Evolutionary conservation across 1,140 invertebrate species (phyloP).

Genomic region (Papilio polyxenes): DNA sequence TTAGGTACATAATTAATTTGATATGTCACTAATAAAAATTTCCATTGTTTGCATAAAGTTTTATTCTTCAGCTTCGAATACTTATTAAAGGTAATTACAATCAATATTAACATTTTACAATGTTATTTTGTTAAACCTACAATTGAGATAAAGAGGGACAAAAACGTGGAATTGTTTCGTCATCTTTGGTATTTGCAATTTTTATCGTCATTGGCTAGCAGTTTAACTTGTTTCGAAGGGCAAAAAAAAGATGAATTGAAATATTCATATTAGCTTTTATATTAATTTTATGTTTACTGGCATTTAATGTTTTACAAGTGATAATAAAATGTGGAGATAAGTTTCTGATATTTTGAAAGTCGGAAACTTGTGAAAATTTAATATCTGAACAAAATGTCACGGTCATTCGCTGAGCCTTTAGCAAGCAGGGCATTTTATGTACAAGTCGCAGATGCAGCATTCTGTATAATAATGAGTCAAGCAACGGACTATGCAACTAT

Average conservation of each 20-base stretch:
- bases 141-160: constrained; percentile 1
- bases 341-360: constrained; percentile 15
- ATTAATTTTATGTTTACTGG: not conserved
- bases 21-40: not conserved
- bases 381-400: not conserved
- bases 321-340: not conserved
- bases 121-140: constrained; percentile 21
- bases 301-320: constrained; percentile 5
- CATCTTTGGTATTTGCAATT: constrained; percentile 8
- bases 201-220: not conserved
- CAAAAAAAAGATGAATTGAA: not conserved
- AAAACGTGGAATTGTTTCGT: constrained; percentile 23
- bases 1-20: constrained; percentile 1
- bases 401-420: constrained; percentile 17
- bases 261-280: not conserved
- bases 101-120: not conserved
- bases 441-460: constrained; percentile 21
- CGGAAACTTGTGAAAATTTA: constrained; percentile 29
- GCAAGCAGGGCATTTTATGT: not conserved
- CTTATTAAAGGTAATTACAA: not conserved
- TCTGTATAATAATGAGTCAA: not conserved
- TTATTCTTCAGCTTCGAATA: not conserved
- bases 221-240: constrained; percentile 2
- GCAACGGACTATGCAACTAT: not conserved
- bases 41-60: constrained; percentile 1